Conservation (phyloP, 2,888 invertebrate genomes). For the Lysandra bellargus region DNA sequence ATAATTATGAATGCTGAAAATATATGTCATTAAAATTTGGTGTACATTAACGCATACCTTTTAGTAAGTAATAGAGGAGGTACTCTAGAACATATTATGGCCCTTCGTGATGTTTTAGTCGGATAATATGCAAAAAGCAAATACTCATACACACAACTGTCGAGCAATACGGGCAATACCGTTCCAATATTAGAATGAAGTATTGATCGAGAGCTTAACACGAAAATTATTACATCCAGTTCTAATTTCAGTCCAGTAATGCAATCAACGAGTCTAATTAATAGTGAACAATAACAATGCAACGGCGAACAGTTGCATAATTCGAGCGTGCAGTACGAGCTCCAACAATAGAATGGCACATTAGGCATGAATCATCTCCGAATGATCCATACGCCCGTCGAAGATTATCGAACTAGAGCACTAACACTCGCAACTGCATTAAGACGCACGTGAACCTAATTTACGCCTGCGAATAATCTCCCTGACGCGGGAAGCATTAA, state of each 20-base stretch:
- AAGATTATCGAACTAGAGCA: slow-evolving; percentile 79
- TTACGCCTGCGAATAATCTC: slow-evolving; percentile 70
- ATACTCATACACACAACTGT: neutral
- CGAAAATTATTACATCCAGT: neutral
- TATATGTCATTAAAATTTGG: no score
- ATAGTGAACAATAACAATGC: slow-evolving; percentile 50
- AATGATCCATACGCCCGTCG: slow-evolving; percentile 70
- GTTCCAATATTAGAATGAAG: neutral
- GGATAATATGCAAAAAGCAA: neutral
- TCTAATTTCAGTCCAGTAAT: slow-evolving; percentile 29
- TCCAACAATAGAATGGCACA: slow-evolving; percentile 75
- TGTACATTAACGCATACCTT: no score
- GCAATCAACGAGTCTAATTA: slow-evolving; percentile 40
- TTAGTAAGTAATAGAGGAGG: neutral
- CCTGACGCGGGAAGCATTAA: slow-evolving; percentile 60
- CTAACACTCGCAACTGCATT: slow-evolving; percentile 76
- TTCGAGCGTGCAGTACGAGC: slow-evolving; percentile 64
- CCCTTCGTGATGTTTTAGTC: neutral
- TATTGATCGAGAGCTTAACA: neutral
- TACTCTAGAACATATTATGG: neutral
- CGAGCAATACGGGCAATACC: neutral
- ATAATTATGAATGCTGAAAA: no score
- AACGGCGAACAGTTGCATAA: slow-evolving; percentile 65
- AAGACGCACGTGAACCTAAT: slow-evolving; percentile 79
- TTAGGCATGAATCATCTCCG: slow-evolving; percentile 71